Percentiles rank a stretch among this genome's conserved stretches.
Evolutionary conservation across 2,797 vertebrate species (phyloP).

Genomic region (Microctenopoma lineatum): DNA sequence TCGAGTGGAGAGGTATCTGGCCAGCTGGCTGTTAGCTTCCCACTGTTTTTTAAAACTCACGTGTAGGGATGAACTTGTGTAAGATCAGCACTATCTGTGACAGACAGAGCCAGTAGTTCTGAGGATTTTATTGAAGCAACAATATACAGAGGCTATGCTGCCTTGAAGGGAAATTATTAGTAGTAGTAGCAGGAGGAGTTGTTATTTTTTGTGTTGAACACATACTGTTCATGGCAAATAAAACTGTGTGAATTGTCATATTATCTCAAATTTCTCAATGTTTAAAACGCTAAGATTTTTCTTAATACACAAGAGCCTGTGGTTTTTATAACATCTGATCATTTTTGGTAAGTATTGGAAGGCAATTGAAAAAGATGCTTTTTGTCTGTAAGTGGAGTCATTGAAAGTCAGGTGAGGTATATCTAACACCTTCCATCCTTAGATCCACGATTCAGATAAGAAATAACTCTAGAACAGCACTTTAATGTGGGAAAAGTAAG

Average conservation of each 20-base stretch:
- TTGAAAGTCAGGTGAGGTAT: neutral
- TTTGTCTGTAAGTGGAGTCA: neutral
- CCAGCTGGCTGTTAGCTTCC: slow-evolving; percentile 25
- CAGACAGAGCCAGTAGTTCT: slow-evolving; percentile 59
- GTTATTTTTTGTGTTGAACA: no score
- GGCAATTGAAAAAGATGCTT: neutral
- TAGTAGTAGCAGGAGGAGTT: neutral
- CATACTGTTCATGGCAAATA: neutral
- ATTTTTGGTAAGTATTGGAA: neutral
- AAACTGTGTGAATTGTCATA: neutral
- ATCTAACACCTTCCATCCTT: no score
- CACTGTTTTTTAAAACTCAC: slow-evolving; percentile 29
- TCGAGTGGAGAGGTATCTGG: slow-evolving; percentile 24
- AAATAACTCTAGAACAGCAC: neutral
- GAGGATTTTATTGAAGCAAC: slow-evolving; percentile 36
- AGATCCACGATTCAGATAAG: no score
- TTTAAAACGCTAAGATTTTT: no score
- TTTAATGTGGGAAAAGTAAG: neutral
- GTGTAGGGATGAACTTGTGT: slow-evolving; percentile 29
- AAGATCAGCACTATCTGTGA: slow-evolving; percentile 53
- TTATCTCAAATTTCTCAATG: neutral
- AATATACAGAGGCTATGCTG: slow-evolving; percentile 10
- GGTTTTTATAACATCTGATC: slow-evolving; percentile 8
- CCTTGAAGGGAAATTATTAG: slow-evolving; percentile 12
- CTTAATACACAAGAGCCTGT: no score